These are phyloP conservation scores for Paedocypris sp. DNA, from an alignment of 2,113 vertebrate species.

Conservation along the genomic window DNA sequence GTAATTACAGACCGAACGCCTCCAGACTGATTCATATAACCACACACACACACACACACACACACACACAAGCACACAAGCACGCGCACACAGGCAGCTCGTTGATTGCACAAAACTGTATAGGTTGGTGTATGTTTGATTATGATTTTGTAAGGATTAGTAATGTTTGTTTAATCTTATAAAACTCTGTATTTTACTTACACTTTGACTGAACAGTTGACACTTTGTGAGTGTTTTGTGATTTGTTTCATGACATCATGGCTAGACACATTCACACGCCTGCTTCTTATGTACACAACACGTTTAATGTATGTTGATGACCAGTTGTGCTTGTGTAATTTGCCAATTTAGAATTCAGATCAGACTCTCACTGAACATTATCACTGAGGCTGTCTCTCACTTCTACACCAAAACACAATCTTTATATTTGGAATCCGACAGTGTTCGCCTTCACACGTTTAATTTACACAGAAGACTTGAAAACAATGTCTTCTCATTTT, in stretches of 20 bases:
- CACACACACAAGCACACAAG: constrained; percentile 7
- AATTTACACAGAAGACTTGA: background rate
- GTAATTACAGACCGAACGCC: constrained; percentile 28
- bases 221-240: background rate
- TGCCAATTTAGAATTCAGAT: background rate
- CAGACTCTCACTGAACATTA: background rate
- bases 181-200: background rate
- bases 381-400: background rate
- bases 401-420: background rate
- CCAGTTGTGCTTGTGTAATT: background rate
- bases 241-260: background rate
- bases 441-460: background rate
- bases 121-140: background rate
- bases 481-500: background rate
- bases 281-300: background rate
- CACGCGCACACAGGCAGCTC: background rate
- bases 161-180: too few relatives aligned
- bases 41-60: constrained; percentile 11
- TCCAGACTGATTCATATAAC: constrained; percentile 29
- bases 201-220: background rate
- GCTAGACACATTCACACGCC: background rate
- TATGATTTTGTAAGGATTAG: too few relatives aligned
- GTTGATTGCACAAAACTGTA: background rate
- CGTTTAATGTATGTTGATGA: background rate
- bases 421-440: background rate